Percentiles rank a stretch among this genome's conserved stretches.
These are phyloP conservation scores for Ancistrus triradiatus DNA, from an alignment of 2,113 vertebrate genomes.

Conservation along the genomic window DNA sequence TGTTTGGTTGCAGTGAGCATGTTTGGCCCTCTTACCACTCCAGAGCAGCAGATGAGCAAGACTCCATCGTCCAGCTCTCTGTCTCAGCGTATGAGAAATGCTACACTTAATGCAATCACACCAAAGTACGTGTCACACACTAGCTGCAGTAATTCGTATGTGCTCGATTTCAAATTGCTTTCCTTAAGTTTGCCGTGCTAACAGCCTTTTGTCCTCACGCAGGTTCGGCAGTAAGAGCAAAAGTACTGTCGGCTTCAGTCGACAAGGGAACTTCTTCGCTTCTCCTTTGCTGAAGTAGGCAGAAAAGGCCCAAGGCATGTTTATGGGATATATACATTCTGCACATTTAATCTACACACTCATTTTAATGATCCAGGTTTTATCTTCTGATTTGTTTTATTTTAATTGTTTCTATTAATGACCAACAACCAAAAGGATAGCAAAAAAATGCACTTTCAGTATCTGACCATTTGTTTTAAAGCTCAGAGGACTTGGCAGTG, in stretches of 20 bases:
- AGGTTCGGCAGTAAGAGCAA: slow-evolving; percentile 94
- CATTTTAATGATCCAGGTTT: slow-evolving; percentile 19
- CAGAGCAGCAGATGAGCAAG: slow-evolving; percentile 87
- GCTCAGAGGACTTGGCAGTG: background rate
- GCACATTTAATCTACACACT: no score
- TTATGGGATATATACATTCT: slow-evolving; percentile 19
- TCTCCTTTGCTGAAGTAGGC: slow-evolving; percentile 85
- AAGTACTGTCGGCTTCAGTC: slow-evolving; percentile 69
- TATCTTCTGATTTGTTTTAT: slow-evolving; percentile 28
- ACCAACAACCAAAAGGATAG: slow-evolving; percentile 26
- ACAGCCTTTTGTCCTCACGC: slow-evolving; percentile 32
- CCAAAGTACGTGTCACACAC: slow-evolving; percentile 74
- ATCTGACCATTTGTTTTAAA: slow-evolving; percentile 1
- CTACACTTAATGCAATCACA: slow-evolving; percentile 74
- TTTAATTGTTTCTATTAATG: slow-evolving; percentile 28
- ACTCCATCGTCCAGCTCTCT: slow-evolving; percentile 89
- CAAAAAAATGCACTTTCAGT: slow-evolving; percentile 10
- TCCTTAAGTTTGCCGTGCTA: background rate
- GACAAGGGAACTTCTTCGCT: slow-evolving; percentile 85
- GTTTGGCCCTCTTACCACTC: slow-evolving; percentile 89
- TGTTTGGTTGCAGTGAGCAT: slow-evolving; percentile 77
- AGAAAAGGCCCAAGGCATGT: slow-evolving; percentile 15
- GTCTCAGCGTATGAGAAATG: slow-evolving; percentile 82
- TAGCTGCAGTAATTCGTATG: no score
- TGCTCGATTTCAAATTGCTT: no score